phyloP scores from a whole-genome alignment of 2,113 vertebrate genomes.

The Anarhynchus alexandrinus region DNA sequence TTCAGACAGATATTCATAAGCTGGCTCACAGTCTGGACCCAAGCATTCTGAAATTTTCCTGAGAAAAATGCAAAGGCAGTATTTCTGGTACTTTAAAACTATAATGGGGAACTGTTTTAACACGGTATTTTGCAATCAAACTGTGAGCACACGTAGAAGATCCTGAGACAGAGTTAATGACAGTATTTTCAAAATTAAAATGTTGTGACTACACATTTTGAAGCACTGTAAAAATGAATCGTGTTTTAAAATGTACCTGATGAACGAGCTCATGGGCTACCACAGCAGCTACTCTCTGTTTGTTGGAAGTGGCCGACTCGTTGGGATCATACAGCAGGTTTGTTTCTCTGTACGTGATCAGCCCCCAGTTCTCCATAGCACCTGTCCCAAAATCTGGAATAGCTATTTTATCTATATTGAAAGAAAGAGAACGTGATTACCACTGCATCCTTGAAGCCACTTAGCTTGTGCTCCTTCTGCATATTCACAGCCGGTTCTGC shows the following conservation, averaged over 20 bases:
- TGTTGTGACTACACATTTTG: background rate
- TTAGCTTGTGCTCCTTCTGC: background rate
- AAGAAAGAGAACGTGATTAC: background rate
- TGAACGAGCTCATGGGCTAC: constrained; percentile 94
- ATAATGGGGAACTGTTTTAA: background rate
- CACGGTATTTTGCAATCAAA: background rate
- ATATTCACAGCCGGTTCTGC: background rate
- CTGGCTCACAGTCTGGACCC: background rate
- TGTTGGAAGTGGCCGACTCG: constrained; percentile 87
- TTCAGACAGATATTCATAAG: background rate
- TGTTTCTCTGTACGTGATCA: constrained; percentile 94
- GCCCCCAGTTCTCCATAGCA: constrained; percentile 99
- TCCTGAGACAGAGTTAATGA: background rate
- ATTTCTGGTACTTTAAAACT: background rate
- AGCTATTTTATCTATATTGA: constrained; percentile 89
- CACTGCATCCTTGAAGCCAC: background rate
- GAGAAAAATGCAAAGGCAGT: background rate
- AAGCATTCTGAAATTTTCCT: background rate
- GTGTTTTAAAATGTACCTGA: constrained; percentile 78
- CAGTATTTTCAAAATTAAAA: background rate
- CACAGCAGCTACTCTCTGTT: constrained; percentile 89
- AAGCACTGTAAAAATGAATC: background rate
- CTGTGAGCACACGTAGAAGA: background rate
- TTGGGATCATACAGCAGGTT: constrained; percentile 88
- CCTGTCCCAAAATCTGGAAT: constrained; percentile 98